Base-by-base conservation (phyloP, 2,113 vertebrate genomes). In the Hydrochoerus hydrochaeris region DNA sequence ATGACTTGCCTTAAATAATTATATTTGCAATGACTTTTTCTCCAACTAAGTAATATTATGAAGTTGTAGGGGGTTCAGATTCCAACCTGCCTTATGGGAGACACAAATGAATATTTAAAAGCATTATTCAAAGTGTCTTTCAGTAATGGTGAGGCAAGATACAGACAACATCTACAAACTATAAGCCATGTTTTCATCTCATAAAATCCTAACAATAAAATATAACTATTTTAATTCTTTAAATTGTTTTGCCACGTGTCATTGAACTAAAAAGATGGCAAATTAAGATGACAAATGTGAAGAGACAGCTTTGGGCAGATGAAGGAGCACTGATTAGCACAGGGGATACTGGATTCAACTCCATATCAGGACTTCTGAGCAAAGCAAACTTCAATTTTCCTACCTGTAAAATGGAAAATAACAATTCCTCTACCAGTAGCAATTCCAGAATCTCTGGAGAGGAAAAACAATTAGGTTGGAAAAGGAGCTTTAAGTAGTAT, bases 151-250 rank as follows among this genome's bases (percentile, higher is more conserved):
- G 94, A 95, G 41, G 41, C 41, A 82, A 91, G 52, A 85, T 41
- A 46, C 7, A 78, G 38, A 44, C 19, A 81, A 20, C n/a, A 63
- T 2, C 26, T n/a, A 88, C 12, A 87, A 14, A 75, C 90, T 89
- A 49, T 5, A 73, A 93, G 32, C 12, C 80, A 89, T 22, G 46
- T 49, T 88, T 86, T 73, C 32, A 67, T 49, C 46, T 67, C 60
- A 91, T 82, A 90, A 95, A 87, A 87, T 44, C 9, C n/a, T 89
- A 96, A 78, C 3, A 62, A 80, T 88, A 49, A 88, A 93, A 90
- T 83, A 8, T 30, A 81, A 95, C 32, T 44, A 88, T 44, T 69
- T 67, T 44, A 52, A 62, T 57, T 14, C 11, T 88, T 60, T 44
- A 78, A 12, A 1, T 83, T 90, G 93, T 54, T 54, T 73, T 75